Evolutionary conservation across 2,113 vertebrate genomes (phyloP).

Genomic region (Lynx canadensis): DNA sequence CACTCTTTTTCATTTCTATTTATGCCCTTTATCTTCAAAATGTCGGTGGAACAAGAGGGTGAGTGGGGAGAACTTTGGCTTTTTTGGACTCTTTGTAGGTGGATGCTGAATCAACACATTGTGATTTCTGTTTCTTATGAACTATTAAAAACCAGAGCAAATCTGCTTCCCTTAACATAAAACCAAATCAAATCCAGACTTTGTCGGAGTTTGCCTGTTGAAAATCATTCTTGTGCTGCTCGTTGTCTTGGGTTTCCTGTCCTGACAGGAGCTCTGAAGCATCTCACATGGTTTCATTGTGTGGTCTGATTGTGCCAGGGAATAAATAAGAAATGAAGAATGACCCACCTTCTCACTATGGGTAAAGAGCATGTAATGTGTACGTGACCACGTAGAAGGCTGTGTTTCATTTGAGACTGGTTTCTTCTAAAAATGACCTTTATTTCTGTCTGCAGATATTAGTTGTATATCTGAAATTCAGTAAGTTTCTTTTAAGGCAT

Average conservation of each 20-base stretch:
- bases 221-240: conserved; percentile 35
- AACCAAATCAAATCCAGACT: conserved; percentile 65
- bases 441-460: neutral
- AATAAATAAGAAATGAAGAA: conserved; percentile 31
- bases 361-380: neutral
- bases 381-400: neutral
- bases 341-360: neutral
- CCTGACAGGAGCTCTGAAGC: neutral
- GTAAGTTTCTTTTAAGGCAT: neutral
- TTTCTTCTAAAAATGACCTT: conserved; percentile 19
- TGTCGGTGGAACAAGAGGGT: conserved; percentile 53
- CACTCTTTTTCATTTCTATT: conserved; percentile 57
- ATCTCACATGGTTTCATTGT: neutral
- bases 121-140: conserved; percentile 81
- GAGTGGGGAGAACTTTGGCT: conserved; percentile 35
- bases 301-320: neutral
- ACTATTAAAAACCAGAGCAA: conserved; percentile 77
- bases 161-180: conserved; percentile 70
- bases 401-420: neutral
- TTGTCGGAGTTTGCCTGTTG: conserved; percentile 74
- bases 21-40: conserved; percentile 61
- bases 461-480: neutral
- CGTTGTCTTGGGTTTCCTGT: neutral
- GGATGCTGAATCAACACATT: conserved; percentile 70
- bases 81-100: conserved; percentile 67